These are phyloP conservation scores for Coreoperca whiteheadi DNA, from an alignment of 2,113 vertebrate species.

Conservation along the genomic window DNA sequence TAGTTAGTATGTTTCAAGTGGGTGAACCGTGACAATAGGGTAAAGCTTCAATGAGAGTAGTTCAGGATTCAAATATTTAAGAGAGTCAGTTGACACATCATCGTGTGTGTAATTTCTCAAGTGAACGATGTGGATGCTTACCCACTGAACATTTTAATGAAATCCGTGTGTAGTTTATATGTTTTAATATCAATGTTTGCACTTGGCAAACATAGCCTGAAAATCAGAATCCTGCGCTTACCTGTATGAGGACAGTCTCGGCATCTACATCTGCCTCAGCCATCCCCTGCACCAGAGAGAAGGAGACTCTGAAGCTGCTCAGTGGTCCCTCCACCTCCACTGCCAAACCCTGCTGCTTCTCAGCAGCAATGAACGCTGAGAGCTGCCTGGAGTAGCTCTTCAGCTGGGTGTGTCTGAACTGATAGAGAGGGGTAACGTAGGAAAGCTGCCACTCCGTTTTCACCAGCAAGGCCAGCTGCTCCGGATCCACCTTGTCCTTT, in stretches of 20 bases:
- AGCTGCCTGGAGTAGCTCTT: conserved; percentile 88
- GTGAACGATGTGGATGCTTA: too few species aligned
- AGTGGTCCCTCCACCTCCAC: conserved; percentile 85
- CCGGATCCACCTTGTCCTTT: conserved; percentile 82
- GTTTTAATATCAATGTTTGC: too few species aligned
- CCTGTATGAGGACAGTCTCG: conserved; percentile 90
- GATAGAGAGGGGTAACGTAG: conserved; percentile 91
- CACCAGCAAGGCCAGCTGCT: conserved; percentile 82
- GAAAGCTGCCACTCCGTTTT: conserved; percentile 90
- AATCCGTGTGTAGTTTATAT: too few species aligned
- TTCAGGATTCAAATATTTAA: too few species aligned
- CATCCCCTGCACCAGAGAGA: conserved; percentile 86
- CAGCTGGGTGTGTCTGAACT: conserved; percentile 85
- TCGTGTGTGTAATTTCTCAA: too few species aligned
- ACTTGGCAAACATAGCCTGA: too few species aligned
- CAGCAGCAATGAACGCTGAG: conserved; percentile 85
- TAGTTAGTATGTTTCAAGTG: too few species aligned
- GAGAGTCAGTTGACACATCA: too few species aligned
- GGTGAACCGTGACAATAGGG: too few species aligned
- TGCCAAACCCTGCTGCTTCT: conserved; percentile 89
- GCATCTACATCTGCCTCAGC: conserved; percentile 82
- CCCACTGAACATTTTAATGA: too few species aligned
- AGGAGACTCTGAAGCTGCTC: conserved; percentile 78
- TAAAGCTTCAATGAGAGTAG: too few species aligned
- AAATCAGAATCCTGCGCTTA: conserved; percentile 60